A percentile compares a stretch with the other conserved stretches of the same genome.
These are phyloP conservation scores for Dreissena rostriformis DNA, from an alignment of 1,140 invertebrate species.

Conservation along the genomic window DNA sequence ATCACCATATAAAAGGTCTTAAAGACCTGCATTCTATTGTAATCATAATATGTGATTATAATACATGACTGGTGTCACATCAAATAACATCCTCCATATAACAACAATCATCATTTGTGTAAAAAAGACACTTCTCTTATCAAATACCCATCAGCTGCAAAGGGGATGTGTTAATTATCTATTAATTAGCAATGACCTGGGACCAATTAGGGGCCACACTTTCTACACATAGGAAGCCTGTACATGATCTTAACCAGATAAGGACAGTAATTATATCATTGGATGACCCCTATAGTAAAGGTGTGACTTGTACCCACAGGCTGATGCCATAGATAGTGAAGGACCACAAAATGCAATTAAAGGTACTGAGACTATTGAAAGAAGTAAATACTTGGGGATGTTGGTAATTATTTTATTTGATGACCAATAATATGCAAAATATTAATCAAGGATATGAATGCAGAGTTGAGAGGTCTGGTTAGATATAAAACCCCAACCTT, in stretches of 20 bases:
- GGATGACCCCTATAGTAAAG: constrained; percentile 30
- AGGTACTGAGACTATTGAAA: constrained; percentile 2
- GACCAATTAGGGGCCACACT: constrained; percentile 47
- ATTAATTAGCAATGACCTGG: constrained; percentile 28
- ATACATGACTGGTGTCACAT: too few species aligned
- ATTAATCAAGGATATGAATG: constrained; percentile 1
- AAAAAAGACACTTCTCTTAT: too few species aligned
- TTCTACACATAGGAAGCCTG: constrained; percentile 47
- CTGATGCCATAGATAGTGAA: constrained; percentile 38
- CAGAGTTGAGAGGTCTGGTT: constrained; percentile 22
- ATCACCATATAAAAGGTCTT: too few species aligned
- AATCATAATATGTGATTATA: too few species aligned
- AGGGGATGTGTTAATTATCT: constrained; percentile 47
- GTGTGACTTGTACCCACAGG: constrained; percentile 18
- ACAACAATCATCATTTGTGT: too few species aligned
- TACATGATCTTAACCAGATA: constrained; percentile 31
- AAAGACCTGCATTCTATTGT: too few species aligned
- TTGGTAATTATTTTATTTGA: constrained; percentile 19
- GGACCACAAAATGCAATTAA: constrained; percentile 32
- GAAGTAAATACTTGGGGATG: not conserved
- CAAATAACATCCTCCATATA: too few species aligned
- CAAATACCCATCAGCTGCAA: not conserved
- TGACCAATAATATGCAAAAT: constrained; percentile 15
- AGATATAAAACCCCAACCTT: constrained; percentile 28
- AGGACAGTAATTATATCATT: constrained; percentile 41